Percentiles rank a stretch among this genome's conserved stretches.
Conservation (phyloP, 2,797 vertebrate species). For the Scomberomorus guttatus region DNA sequence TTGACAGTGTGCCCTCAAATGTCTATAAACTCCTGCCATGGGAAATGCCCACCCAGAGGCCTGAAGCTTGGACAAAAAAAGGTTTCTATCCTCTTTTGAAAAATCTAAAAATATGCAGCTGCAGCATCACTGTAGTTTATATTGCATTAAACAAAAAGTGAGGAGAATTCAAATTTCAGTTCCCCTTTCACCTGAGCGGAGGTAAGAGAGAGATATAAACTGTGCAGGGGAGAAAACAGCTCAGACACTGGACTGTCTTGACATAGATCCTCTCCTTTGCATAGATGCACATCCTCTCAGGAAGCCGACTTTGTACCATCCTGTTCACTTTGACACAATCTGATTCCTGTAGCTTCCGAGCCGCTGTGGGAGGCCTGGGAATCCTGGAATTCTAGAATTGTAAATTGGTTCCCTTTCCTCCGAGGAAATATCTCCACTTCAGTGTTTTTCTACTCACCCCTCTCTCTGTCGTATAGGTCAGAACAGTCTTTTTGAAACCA, state of each 20-base stretch:
- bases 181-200: neutral
- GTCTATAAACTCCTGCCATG: too few species aligned
- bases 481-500: slow-evolving; percentile 43
- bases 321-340: slow-evolving; percentile 60
- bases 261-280: slow-evolving; percentile 48
- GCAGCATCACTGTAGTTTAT: too few species aligned
- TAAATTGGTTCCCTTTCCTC: slow-evolving; percentile 60
- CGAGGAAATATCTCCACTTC: slow-evolving; percentile 56
- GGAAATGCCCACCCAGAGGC: too few species aligned
- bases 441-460: slow-evolving; percentile 53
- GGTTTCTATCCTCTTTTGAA: too few species aligned
- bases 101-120: too few species aligned
- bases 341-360: slow-evolving; percentile 57
- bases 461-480: slow-evolving; percentile 50
- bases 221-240: slow-evolving; percentile 1
- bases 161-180: neutral
- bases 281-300: slow-evolving; percentile 64
- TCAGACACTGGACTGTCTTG: slow-evolving; percentile 1
- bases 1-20: too few species aligned
- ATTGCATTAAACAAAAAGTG: too few species aligned
- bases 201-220: neutral
- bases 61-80: too few species aligned
- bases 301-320: slow-evolving; percentile 58
- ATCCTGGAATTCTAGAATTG: slow-evolving; percentile 67
- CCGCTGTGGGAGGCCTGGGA: slow-evolving; percentile 48